Base-by-base conservation (phyloP, 2,888 invertebrate species). In the Pocota personata region DNA sequence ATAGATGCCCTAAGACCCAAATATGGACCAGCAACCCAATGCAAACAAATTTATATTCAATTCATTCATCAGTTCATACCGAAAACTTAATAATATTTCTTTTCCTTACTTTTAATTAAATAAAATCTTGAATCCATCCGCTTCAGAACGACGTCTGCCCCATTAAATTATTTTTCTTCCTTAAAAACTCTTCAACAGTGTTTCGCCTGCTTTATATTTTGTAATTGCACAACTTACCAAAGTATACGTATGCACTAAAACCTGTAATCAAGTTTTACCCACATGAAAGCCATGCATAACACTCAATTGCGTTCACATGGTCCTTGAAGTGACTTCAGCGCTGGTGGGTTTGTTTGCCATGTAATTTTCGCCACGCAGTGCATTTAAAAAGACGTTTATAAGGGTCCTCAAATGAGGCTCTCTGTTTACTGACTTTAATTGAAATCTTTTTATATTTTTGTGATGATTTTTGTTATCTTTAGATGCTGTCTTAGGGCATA, bases 201-300 rank as follows among this genome's bases (percentile, higher is more conserved):
- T 12, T n/a, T 35, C 4, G 27, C 24, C 24, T 19, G 48, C 16
- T 27, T 21, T 52, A 21, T 30, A 27, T 27, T 69, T 43, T 30
- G n/a, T 55, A 57, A 57, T 32, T 55, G 19, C 43, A 43, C 69
- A 43, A 43, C n/a, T 55, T 52, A 27, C 27, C 37, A 21, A 52
- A 52, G 24, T 46, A 30, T 21, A 5, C 40, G 55, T 12, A 19
- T 55, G 30, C 12, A 3, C 19, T 10, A 35, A 58, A 35, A 35
- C 66, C 30, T 64, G 46, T 64, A 60, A 62, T 50, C 43, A 73
- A 40, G 52, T 32, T 16, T 10, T 46, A 32, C 24, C 72, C 8
- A 2, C 35, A 37, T 5, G 27, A 37, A 27, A 24, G 27, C 43
- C 62, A 40, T 62, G 32, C 52, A 73, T 52, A 37, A n/a, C 73